Evolutionary conservation across 2,888 invertebrate genomes (phyloP).

Genomic region (Cenopis cana): DNA sequence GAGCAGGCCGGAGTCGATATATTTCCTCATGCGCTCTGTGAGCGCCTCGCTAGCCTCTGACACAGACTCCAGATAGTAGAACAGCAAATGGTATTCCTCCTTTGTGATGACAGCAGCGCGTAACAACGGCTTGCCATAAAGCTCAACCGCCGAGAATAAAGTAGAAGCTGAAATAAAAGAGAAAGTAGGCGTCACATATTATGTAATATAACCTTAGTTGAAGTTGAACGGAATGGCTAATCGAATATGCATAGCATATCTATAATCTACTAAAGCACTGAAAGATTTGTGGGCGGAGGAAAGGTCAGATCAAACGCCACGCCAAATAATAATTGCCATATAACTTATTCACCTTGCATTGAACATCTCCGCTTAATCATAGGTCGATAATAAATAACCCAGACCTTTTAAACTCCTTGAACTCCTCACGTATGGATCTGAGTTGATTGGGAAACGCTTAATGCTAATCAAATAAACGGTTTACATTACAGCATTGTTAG

Average conservation of each 20-base stretch:
- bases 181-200: constrained; percentile 51
- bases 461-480: constrained; percentile 47
- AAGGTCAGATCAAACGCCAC: constrained; percentile 61
- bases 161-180: constrained; percentile 79
- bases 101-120: constrained; percentile 80
- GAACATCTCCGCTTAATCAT: constrained; percentile 58
- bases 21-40: constrained; percentile 80
- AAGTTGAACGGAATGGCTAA: constrained; percentile 36
- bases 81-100: constrained; percentile 82
- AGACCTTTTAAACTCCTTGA: constrained; percentile 63
- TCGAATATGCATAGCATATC: constrained; percentile 41
- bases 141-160: constrained; percentile 86
- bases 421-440: constrained; percentile 49
- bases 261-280: constrained; percentile 51
- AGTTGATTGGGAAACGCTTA: constrained; percentile 44
- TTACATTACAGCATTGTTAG: constrained; percentile 36
- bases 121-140: constrained; percentile 86
- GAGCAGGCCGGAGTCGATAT: constrained; percentile 80
- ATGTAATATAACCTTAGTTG: constrained; percentile 42
- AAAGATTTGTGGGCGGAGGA: constrained; percentile 59
- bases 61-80: constrained; percentile 81
- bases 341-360: constrained; percentile 70
- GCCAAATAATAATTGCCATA: constrained; percentile 44
- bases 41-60: constrained; percentile 80
- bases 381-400: constrained; percentile 56